Percentiles rank a stretch among this genome's conserved stretches.
Conservation (phyloP, 2,888 invertebrate species). For the Scotopteryx bipunctaria region DNA sequence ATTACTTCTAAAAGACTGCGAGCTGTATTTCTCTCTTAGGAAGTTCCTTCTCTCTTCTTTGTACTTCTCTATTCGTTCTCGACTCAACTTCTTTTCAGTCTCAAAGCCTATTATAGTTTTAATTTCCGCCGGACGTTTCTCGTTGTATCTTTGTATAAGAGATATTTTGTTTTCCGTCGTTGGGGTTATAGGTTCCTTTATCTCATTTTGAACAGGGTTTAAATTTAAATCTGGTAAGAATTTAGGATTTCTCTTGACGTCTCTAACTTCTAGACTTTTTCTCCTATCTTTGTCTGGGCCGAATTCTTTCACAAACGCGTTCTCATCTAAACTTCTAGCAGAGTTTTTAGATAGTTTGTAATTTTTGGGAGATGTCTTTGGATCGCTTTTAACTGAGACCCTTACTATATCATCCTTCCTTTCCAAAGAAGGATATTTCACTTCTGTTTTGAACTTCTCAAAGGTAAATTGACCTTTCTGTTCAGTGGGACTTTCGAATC, state of each 20-base stretch:
- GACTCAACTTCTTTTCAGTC: constrained; percentile 84
- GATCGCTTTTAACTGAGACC: constrained; percentile 54
- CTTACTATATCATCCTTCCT: constrained; percentile 52
- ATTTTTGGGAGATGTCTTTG: constrained; percentile 77
- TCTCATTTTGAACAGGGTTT: constrained; percentile 60
- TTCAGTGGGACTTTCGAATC: constrained; percentile 86
- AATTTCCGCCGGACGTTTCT: constrained; percentile 57
- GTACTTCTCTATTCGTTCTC: constrained; percentile 93
- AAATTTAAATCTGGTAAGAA: constrained; percentile 71
- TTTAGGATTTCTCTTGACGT: constrained; percentile 83
- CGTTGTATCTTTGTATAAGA: constrained; percentile 78
- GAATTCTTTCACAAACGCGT: constrained; percentile 88
- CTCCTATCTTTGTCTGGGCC: constrained; percentile 79
- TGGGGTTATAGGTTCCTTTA: constrained; percentile 76
- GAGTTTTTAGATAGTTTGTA: constrained; percentile 84
- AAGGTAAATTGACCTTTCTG: constrained; percentile 83
- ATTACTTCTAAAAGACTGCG: constrained; percentile 89
- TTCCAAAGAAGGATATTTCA: constrained; percentile 68
- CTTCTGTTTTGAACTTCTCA: constrained; percentile 73
- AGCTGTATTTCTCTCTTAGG: constrained; percentile 92
- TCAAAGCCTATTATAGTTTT: constrained; percentile 68
- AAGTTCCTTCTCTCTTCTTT: constrained; percentile 95
- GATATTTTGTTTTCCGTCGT: constrained; percentile 85
- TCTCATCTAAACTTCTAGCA: constrained; percentile 88
- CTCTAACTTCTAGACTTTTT: constrained; percentile 85